Evolutionary conservation across 2,888 invertebrate species (phyloP).

Genomic region (Phyllotreta cruciferae): DNA sequence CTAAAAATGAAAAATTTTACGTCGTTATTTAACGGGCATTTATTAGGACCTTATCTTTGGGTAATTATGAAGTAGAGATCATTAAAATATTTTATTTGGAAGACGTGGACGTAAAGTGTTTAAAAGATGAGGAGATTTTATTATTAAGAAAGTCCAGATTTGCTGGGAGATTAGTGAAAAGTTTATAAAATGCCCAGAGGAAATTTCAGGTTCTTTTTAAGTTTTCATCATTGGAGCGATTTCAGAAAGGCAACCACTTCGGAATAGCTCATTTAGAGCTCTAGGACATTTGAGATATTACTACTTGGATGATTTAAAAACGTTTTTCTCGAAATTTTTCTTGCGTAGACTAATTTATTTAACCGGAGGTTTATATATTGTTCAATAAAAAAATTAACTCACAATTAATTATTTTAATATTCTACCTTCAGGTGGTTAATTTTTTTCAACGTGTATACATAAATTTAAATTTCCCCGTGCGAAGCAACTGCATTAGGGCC

Average conservation of each 20-base stretch:
- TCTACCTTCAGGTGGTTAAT: no score
- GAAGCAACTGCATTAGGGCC: slow-evolving; percentile 20
- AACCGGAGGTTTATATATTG: no score
- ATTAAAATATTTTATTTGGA: slow-evolving; percentile 47
- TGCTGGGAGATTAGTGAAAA: slow-evolving; percentile 54
- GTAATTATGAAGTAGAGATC: slow-evolving; percentile 41
- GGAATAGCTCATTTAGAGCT: slow-evolving; percentile 15
- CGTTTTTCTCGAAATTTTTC: slow-evolving; percentile 4
- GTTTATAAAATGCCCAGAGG: slow-evolving; percentile 52
- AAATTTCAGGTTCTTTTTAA: slow-evolving; percentile 47
- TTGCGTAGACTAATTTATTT: no score
- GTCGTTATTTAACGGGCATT: slow-evolving; percentile 37
- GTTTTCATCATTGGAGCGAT: slow-evolving; percentile 52
- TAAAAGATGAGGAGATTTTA: slow-evolving; percentile 49
- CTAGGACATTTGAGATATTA: slow-evolving; percentile 9
- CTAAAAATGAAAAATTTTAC: slow-evolving; percentile 35
- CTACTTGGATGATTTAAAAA: slow-evolving; percentile 7
- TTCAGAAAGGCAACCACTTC: slow-evolving; percentile 43
- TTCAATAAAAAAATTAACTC: no score
- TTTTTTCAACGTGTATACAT: not conserved
- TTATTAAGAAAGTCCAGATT: slow-evolving; percentile 54
- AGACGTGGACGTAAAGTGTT: slow-evolving; percentile 46
- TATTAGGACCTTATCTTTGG: slow-evolving; percentile 40
- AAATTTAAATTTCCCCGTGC: slow-evolving; percentile 16
- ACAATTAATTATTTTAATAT: no score